Percentiles rank a stretch among this genome's conserved stretches.
These are phyloP conservation scores for Toxotes lorentzi DNA, from an alignment of 2,797 vertebrate species.

Conservation along the genomic window DNA sequence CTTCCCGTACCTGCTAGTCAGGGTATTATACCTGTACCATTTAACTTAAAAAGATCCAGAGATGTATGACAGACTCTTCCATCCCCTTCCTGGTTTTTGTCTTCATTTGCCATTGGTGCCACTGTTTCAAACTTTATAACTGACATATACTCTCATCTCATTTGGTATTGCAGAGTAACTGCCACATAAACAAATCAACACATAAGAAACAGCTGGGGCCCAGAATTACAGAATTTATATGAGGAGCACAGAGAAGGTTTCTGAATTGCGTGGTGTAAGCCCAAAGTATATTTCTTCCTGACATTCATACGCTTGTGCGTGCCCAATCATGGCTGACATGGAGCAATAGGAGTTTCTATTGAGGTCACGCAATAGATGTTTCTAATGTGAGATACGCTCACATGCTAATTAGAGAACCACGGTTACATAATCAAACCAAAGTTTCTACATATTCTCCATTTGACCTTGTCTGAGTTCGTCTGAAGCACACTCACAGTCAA, in stretches of 20 bases:
- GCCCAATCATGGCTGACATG: not conserved
- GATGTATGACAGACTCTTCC: not conserved
- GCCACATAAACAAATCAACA: conserved; percentile 1
- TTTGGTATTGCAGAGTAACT: not conserved
- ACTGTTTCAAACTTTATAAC: not conserved
- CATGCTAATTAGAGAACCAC: not conserved
- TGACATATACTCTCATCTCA: not conserved
- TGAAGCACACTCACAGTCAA: not conserved
- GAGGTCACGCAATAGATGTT: not conserved
- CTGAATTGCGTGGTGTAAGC: not conserved
- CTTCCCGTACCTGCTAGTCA: not conserved
- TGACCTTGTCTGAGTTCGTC: not conserved
- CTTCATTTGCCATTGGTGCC: not conserved
- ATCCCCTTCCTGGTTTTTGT: conserved; percentile 2
- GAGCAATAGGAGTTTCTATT: not conserved
- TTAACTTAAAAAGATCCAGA: not conserved
- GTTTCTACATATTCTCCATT: not conserved
- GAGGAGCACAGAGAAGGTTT: not conserved
- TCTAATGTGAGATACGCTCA: not conserved
- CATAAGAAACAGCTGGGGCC: not conserved
- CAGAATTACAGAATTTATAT: not conserved
- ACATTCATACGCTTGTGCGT: conserved; percentile 1
- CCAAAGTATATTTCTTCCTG: not conserved
- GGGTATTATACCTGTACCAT: not conserved
- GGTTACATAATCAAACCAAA: not conserved